phyloP scores from a whole-genome alignment of 1,140 invertebrate genomes.

The Tribolium madens region DNA sequence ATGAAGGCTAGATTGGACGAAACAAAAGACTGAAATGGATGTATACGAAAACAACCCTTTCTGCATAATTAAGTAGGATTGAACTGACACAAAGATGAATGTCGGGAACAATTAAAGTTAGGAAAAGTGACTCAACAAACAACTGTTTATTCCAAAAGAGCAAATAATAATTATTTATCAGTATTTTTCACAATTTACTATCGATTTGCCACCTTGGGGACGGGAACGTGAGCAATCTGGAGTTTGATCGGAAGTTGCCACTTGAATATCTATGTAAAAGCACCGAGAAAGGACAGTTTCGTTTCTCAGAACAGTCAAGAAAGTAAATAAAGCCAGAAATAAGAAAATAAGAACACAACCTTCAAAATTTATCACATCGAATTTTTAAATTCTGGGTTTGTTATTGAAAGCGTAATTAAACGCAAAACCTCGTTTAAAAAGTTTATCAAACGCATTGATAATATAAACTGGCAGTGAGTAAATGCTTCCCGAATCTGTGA shows the following conservation, averaged over 20 bases:
- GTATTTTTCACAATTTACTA: neutral
- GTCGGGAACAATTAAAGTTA: neutral
- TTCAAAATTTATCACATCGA: too few species aligned
- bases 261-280: neutral
- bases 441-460: neutral
- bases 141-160: neutral
- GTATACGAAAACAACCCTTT: neutral
- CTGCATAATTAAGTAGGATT: conserved; percentile 27
- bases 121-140: neutral
- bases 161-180: neutral
- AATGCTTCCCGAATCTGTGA: conserved; percentile 22
- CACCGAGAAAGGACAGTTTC: neutral
- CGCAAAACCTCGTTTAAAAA: neutral
- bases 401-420: too few species aligned
- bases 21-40: conserved; percentile 13
- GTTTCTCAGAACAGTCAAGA: too few species aligned
- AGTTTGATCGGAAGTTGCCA: neutral
- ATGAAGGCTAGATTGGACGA: conserved; percentile 14
- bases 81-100: conserved; percentile 13
- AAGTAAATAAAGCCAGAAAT: too few species aligned
- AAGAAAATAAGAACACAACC: too few species aligned
- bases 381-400: too few species aligned
- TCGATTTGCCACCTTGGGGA: conserved; percentile 4
- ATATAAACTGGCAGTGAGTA: conserved; percentile 16
- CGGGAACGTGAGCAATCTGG: conserved; percentile 7